These are phyloP conservation scores for Petrophora chlorosata DNA, from an alignment of 2,888 invertebrate genomes.

Conservation along the genomic window DNA sequence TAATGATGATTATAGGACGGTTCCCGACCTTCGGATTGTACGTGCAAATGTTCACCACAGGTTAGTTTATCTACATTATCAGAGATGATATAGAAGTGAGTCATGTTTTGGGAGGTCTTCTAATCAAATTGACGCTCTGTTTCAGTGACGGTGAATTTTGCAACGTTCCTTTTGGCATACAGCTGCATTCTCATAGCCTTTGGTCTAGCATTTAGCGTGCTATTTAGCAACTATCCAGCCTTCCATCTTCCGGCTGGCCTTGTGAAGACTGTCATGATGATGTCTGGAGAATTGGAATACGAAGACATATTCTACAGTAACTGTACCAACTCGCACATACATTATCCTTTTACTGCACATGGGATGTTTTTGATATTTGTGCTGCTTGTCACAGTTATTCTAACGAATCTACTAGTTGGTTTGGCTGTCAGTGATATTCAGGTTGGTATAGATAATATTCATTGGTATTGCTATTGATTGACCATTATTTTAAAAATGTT, in stretches of 20 bases:
- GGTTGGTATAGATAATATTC: slow-evolving; percentile 59
- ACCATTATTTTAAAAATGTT: neutral
- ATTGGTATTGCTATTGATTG: neutral
- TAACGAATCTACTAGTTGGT: slow-evolving; percentile 93
- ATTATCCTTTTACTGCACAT: slow-evolving; percentile 89
- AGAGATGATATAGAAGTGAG: too few species aligned
- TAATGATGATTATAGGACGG: slow-evolving; percentile 93
- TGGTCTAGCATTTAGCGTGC: slow-evolving; percentile 90
- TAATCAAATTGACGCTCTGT: too few species aligned
- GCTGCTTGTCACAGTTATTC: slow-evolving; percentile 90
- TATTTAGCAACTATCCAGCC: slow-evolving; percentile 90
- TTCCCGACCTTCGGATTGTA: slow-evolving; percentile 94
- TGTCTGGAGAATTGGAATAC: slow-evolving; percentile 94
- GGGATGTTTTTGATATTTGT: slow-evolving; percentile 90
- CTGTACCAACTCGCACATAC: slow-evolving; percentile 72
- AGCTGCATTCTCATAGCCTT: slow-evolving; percentile 92
- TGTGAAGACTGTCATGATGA: slow-evolving; percentile 93
- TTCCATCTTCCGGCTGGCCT: slow-evolving; percentile 87
- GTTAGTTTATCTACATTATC: slow-evolving; percentile 53
- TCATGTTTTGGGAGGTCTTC: too few species aligned
- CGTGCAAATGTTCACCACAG: slow-evolving; percentile 94
- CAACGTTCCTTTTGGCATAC: slow-evolving; percentile 91
- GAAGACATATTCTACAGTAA: slow-evolving; percentile 91
- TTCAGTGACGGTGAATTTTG: slow-evolving; percentile 91
- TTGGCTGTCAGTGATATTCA: slow-evolving; percentile 93